Conservation (phyloP, 1,140 invertebrate genomes). For the Aethina tumida region DNA sequence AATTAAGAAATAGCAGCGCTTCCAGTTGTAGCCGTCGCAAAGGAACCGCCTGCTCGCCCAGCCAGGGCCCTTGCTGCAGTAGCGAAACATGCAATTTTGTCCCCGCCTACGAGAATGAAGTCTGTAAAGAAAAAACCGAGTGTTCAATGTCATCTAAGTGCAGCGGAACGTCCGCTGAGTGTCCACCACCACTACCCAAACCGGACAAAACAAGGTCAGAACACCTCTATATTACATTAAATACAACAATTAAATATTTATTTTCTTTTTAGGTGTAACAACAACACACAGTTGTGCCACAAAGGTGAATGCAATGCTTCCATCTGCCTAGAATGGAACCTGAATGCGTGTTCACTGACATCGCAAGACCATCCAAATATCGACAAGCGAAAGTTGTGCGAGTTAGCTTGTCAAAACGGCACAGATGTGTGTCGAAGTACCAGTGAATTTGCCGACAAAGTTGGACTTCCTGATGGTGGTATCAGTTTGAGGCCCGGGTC, state of each 20-base stretch:
- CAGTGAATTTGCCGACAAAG: conserved; percentile 64
- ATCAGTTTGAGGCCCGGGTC: conserved; percentile 87
- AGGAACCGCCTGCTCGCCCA: conserved; percentile 84
- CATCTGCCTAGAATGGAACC: conserved; percentile 88
- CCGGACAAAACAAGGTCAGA: conserved; percentile 72
- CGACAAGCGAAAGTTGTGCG: conserved; percentile 77
- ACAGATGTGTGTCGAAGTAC: conserved; percentile 80
- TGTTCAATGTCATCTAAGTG: conserved; percentile 80
- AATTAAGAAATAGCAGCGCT: conserved; percentile 57
- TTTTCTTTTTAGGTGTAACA: no score
- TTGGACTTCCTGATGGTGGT: conserved; percentile 70
- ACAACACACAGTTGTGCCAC: conserved; percentile 79
- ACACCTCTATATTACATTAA: no score
- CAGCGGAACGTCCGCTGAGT: conserved; percentile 74
- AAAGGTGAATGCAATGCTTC: conserved; percentile 90
- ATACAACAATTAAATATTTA: no score
- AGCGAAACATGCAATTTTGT: conserved; percentile 75
- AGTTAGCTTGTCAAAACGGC: conserved; percentile 88
- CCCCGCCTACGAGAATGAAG: conserved; percentile 45
- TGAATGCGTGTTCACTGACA: conserved; percentile 94
- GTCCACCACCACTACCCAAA: conserved; percentile 68
- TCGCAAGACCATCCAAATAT: conserved; percentile 70
- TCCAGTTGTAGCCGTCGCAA: conserved; percentile 68
- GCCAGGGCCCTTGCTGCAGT: conserved; percentile 92
- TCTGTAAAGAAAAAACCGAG: conserved; percentile 78